Evolutionary conservation across 2,888 invertebrate species (phyloP).

Genomic region (Schizotus pectinicornis): DNA sequence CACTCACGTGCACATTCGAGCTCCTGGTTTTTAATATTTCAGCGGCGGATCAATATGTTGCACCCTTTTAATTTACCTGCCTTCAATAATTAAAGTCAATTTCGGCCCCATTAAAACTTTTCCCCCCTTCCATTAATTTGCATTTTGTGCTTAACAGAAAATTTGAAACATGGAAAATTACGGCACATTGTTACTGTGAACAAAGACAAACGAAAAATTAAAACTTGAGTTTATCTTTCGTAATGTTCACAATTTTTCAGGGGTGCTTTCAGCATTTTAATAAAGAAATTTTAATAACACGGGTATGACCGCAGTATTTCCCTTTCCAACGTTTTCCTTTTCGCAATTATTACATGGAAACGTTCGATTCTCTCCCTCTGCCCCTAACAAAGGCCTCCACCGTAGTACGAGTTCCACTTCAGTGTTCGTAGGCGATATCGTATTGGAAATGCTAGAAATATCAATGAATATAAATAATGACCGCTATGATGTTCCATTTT

Average conservation of each 20-base stretch:
- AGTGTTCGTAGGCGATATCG: no score
- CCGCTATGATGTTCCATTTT: no score
- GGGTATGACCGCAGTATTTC: conserved; percentile 3
- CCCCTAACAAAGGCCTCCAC: no score
- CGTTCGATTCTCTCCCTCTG: neutral
- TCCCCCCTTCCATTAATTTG: conserved; percentile 3
- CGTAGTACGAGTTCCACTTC: no score
- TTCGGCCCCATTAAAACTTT: conserved; percentile 11
- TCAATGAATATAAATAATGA: no score
- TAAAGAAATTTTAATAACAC: conserved; percentile 23
- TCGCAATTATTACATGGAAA: neutral
- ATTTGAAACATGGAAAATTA: conserved; percentile 38
- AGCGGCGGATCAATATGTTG: neutral
- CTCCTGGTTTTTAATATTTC: no score
- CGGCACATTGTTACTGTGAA: conserved; percentile 31
- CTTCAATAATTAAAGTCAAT: conserved; percentile 10
- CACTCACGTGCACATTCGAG: no score
- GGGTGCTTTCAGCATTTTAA: conserved; percentile 19
- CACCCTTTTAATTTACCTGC: neutral
- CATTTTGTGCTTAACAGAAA: conserved; percentile 21
- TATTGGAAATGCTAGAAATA: no score
- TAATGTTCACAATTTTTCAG: conserved; percentile 22
- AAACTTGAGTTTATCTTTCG: conserved; percentile 36
- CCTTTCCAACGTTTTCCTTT: conserved; percentile 4
- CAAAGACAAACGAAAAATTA: conserved; percentile 40